Evolutionary conservation across 2,797 vertebrate genomes (phyloP), one percentile per base, ranked within the genome.

Genomic region (Pristis pectinata): DNA sequence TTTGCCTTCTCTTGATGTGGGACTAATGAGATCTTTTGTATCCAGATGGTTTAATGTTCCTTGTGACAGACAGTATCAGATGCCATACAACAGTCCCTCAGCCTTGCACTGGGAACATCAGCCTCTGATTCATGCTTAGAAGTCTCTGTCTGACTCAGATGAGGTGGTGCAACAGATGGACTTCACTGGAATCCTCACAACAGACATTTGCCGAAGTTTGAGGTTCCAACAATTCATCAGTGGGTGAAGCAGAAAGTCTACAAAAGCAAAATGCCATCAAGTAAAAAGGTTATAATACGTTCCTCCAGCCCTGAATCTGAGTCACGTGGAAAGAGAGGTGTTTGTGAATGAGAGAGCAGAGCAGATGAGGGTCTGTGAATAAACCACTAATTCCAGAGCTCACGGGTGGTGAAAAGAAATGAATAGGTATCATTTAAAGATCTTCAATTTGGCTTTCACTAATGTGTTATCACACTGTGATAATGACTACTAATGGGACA

Each of bases 391-490:
- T 91, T 91, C 59, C 7, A 67, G 87, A 91, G 17, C 59, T 41
- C 34, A 91, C 34, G 59, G 87, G 87, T 67, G 87, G 87, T 91
- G 87, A 64, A 67, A 13, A 41, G 87, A 67, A 91, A 67, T 91
- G 59, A 91, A 91, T 91, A 91, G 87, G 87, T 91, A 91, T 91
- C 59, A 91, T 91, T 91, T 91, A 91, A 64, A 91, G 59, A 91
- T 41, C 87, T 91, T 91, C 87, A 91, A 41, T 67, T 91, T 91
- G 87, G 87, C 87, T 91, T 91, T 91, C 87, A n/a, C 87, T 91
- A 91, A 91, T 91, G 59, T 37, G 59, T 91, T 91, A 37, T 91
- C 87, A 91, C 59, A 64, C 59, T 91, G 87, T 67, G 87, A 91
- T 91, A 91, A 91, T 91, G 87, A 91, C 87, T 41, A 22, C n/a